Evolutionary conservation across 1,140 invertebrate species (phyloP).

Genomic region (Geopemphigus sp.): DNA sequence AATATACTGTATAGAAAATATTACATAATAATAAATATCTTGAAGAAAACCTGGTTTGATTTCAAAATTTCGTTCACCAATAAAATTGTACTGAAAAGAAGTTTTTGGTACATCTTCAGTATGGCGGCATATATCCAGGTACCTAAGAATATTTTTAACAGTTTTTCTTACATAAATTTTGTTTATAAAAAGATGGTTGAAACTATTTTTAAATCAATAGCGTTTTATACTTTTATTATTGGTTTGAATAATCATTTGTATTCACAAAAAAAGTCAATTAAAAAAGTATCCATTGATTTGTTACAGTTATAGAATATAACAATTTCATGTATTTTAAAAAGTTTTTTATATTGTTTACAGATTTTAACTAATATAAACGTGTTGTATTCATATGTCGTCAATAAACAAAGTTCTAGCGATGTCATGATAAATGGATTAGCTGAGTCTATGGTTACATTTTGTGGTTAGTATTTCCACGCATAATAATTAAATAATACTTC

Average conservation of each 20-base stretch:
- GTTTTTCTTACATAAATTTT: not conserved
- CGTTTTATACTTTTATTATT: too few species aligned
- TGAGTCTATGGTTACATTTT: constrained; percentile 1
- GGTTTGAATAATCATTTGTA: too few species aligned
- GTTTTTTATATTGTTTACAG: not conserved
- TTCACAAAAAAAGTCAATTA: too few species aligned
- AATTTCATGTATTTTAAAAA: too few species aligned
- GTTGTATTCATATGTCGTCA: not conserved
- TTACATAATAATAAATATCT: not conserved
- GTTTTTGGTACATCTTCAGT: not conserved
- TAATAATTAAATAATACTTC: too few species aligned
- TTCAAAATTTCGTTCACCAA: not conserved
- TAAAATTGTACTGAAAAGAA: not conserved
- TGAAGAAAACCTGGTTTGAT: not conserved
- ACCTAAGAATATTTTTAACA: not conserved
- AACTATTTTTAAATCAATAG: too few species aligned
- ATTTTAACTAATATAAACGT: not conserved
- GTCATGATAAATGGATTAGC: constrained; percentile 17
- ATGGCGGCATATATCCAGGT: constrained; percentile 2
- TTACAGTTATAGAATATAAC: too few species aligned
- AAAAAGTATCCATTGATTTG: too few species aligned
- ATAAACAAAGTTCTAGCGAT: not conserved
- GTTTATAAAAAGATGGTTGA: too few species aligned
- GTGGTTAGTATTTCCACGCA: not conserved
- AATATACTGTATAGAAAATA: not conserved